phyloP scores from a whole-genome alignment of 2,888 invertebrate genomes.

The Mechanitis messenoides region DNA sequence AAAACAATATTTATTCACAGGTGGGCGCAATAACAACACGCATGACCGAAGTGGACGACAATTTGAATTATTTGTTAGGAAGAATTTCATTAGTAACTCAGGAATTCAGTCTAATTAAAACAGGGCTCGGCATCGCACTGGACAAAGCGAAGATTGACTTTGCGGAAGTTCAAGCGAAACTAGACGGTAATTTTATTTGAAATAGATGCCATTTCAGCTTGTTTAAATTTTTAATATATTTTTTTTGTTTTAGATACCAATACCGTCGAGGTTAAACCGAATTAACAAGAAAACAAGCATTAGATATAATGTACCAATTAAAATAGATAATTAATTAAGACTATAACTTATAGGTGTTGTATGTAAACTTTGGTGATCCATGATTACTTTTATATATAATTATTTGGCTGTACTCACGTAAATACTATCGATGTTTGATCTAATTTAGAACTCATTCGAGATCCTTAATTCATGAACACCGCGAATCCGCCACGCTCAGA shows the following conservation, averaged over 20 bases:
- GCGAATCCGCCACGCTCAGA: too few species aligned
- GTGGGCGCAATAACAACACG: conserved; percentile 85
- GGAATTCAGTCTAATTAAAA: conserved; percentile 89
- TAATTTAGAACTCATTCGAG: too few species aligned
- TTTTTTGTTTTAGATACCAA: conserved; percentile 62
- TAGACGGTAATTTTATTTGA: conserved; percentile 31
- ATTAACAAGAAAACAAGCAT: conserved; percentile 30
- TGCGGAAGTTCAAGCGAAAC: conserved; percentile 72
- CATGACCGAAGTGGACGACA: conserved; percentile 86
- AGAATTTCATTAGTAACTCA: conserved; percentile 87
- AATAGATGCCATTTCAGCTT: background rate
- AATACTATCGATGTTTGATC: too few species aligned
- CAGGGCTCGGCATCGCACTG: conserved; percentile 83
- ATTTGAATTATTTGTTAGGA: conserved; percentile 88
- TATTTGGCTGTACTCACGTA: too few species aligned
- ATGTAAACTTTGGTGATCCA: too few species aligned
- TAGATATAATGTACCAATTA: conserved; percentile 42
- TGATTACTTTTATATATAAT: too few species aligned
- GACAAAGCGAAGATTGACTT: conserved; percentile 82
- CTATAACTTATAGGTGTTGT: conserved; percentile 2
- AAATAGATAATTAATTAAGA: conserved; percentile 31
- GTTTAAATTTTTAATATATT: background rate
- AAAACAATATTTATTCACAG: conserved; percentile 48
- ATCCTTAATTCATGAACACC: too few species aligned
- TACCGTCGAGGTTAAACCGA: conserved; percentile 39